Base-by-base conservation (phyloP, 2,888 invertebrate species). In the Metacarcinus magister region DNA sequence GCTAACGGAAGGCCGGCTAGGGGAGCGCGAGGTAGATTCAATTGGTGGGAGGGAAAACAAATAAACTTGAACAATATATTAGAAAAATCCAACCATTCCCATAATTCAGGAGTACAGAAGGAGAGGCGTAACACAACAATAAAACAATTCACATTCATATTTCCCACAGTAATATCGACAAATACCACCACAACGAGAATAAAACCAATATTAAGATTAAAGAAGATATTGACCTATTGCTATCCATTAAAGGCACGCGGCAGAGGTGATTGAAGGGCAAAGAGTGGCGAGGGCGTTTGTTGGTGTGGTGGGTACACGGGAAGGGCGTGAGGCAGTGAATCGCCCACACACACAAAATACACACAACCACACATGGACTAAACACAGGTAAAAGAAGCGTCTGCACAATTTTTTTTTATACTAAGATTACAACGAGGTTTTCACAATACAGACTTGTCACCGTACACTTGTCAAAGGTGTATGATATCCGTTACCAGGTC, bases 251-350 rank as follows among this genome's bases (percentile, higher is more conserved):
- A 82, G 82, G 82, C 82, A 82, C 32, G 82, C 82, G 82, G 28
- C 32, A 13, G 32, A 8, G 82, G 28, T 82, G 28, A 82, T 82
- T 82, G 82, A 82, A 82, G 82, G 82, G 82, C 32, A 32, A 54
- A 48, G 92, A 48, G 92, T n/a, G 54, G 48, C 32, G 28, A 46
- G 44, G 13, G 91, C 39, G 91, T 91, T 16, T 91, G 91, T 44
- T 91, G 4, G 91, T 91, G 92, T 46, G 82, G 10, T 48, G 92
- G 92, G 92, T 92, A 92, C 92, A 92, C 28, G 54, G 46, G 92
- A 28, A 46, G 92, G 48, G 92, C 46, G 92, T 28, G n/a, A 92
- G 92, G 92, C 2, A n/a, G n/a, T 7, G 23, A 5, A 28, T n/a
- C 54, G 92, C 28, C 48, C 92, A 91, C 28, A 91, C 44, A 32